phyloP scores from a whole-genome alignment of 2,888 invertebrate genomes.

The Electrophaes corylata region DNA sequence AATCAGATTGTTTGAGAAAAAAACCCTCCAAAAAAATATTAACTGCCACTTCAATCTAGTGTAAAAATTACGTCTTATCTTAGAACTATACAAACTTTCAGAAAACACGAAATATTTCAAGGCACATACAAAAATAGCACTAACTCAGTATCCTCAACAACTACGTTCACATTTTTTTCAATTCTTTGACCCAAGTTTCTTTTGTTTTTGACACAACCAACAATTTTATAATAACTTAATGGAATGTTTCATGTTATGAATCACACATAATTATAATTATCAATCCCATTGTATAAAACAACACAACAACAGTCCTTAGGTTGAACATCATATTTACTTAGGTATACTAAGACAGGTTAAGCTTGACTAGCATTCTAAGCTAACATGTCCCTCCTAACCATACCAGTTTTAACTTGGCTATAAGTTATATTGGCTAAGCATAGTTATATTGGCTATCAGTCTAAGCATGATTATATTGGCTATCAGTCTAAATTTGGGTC shows the following conservation, averaged over 20 bases:
- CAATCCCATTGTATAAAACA: not conserved
- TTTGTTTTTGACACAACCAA: not conserved
- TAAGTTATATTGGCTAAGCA: not conserved
- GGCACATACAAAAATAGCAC: conserved; percentile 42
- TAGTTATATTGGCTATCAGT: too few species aligned
- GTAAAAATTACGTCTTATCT: not conserved
- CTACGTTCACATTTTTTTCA: conserved; percentile 41
- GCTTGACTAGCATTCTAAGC: not conserved
- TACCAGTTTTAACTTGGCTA: not conserved
- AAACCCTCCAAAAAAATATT: not conserved
- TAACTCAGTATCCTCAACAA: conserved; percentile 23
- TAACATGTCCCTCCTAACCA: too few species aligned
- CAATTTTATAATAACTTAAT: not conserved
- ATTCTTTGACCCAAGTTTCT: conserved; percentile 16
- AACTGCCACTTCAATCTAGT: too few species aligned
- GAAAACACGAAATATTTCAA: conserved; percentile 1
- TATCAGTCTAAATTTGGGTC: not conserved
- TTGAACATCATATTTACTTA: not conserved
- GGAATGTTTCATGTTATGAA: not conserved
- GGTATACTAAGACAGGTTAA: not conserved
- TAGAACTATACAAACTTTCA: not conserved
- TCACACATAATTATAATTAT: not conserved
- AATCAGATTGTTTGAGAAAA: not conserved
- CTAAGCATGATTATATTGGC: not conserved
- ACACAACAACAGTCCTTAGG: not conserved